These are phyloP conservation scores for Trichoplusia ni DNA, from an alignment of 1,140 invertebrate species.

Conservation along the genomic window DNA sequence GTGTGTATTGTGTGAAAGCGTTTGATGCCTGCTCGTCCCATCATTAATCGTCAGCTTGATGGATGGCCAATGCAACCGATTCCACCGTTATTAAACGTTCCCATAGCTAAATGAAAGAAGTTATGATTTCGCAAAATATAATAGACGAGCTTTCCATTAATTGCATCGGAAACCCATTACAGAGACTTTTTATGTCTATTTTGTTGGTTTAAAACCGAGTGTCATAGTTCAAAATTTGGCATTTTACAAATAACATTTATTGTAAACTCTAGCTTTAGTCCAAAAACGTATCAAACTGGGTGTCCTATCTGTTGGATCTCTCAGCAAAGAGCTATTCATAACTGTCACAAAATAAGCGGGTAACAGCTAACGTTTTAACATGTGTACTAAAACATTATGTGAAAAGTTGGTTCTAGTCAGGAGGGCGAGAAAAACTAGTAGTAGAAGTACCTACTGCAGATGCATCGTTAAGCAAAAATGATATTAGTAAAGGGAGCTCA, in stretches of 20 bases:
- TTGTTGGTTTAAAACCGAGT: background rate
- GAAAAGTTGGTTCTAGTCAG: no score
- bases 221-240: no score
- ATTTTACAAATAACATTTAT: background rate
- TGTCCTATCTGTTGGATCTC: background rate
- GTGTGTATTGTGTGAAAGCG: conserved; percentile 9
- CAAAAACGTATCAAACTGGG: background rate
- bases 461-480: no score
- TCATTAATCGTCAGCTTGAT: conserved; percentile 25
- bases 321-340: background rate
- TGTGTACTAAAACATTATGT: no score
- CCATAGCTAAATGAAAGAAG: conserved; percentile 1
- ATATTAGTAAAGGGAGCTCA: no score
- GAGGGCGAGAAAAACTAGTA: no score
- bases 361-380: background rate
- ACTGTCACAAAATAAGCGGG: background rate
- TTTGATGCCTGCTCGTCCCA: conserved; percentile 12
- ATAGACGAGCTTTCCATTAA: background rate
- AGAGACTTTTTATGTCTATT: background rate
- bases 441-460: no score
- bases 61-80: conserved; percentile 22
- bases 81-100: conserved; percentile 22
- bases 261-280: background rate
- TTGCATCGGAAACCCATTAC: background rate
- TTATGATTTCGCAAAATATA: conserved; percentile 1